A percentile compares a stretch with the other conserved stretches of the same genome.
phyloP scores from a whole-genome alignment of 2,797 vertebrate genomes.

The Phalanger gymnotis region DNA sequence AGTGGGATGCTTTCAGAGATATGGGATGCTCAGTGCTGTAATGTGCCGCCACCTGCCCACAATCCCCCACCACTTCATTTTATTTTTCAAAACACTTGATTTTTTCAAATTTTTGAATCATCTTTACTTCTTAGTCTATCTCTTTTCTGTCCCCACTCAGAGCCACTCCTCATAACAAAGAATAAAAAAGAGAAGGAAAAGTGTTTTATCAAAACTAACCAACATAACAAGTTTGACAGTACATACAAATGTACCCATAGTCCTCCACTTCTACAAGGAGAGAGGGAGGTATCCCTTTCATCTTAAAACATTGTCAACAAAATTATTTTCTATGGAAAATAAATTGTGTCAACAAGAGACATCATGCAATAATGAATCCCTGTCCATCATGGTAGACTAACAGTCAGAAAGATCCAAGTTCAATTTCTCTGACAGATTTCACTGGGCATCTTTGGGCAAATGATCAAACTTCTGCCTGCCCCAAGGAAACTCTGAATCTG shows the following conservation, averaged over 20 bases:
- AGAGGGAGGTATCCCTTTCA: neutral
- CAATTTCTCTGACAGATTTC: neutral
- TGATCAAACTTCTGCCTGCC: neutral
- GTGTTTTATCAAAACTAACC: neutral
- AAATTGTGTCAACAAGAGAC: neutral
- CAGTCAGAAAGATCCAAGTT: neutral
- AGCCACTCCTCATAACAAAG: neutral
- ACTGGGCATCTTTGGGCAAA: neutral
- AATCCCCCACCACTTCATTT: neutral
- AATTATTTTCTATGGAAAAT: neutral
- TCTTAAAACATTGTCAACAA: neutral
- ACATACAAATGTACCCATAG: neutral
- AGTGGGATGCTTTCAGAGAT: neutral
- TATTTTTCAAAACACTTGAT: neutral
- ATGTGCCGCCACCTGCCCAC: neutral
- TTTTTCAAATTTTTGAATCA: neutral
- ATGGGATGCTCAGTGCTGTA: neutral
- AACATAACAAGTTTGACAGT: neutral
- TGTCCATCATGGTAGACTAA: neutral
- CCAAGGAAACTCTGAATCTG: neutral
- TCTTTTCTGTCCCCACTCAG: neutral
- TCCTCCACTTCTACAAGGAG: neutral
- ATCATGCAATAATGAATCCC: neutral
- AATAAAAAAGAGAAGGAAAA: neutral
- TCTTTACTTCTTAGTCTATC: neutral